Evolutionary conservation across 2,888 invertebrate species (phyloP).

Genomic region (Meandrusa payeni): DNA sequence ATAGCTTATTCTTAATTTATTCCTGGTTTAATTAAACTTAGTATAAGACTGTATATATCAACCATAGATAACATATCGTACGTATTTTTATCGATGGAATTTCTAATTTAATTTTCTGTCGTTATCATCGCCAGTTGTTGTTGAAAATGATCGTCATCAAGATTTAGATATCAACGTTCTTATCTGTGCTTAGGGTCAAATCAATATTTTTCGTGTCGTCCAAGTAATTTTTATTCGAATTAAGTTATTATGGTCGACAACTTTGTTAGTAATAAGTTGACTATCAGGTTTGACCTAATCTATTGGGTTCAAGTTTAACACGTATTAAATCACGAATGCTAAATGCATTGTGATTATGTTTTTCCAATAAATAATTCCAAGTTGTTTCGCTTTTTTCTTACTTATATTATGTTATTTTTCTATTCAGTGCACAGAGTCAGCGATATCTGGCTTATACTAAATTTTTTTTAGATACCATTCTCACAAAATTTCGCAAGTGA

Average conservation of each 20-base stretch:
- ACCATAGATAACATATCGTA: too few species aligned
- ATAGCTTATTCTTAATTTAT: too few species aligned
- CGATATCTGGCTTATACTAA: too few species aligned
- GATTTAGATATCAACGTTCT: constrained; percentile 5
- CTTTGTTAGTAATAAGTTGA: constrained; percentile 10
- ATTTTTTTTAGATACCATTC: too few species aligned
- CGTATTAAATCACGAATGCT: constrained; percentile 1
- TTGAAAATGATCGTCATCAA: background rate
- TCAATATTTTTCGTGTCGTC: constrained; percentile 9
- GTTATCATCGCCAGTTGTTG: background rate
- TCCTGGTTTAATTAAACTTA: too few species aligned
- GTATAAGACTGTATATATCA: too few species aligned
- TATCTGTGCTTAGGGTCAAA: constrained; percentile 18
- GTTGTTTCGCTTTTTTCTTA: background rate
- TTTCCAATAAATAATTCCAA: background rate
- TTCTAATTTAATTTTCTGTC: background rate
- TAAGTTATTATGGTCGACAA: constrained; percentile 20
- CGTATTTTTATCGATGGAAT: constrained; percentile 1
- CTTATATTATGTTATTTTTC: too few species aligned
- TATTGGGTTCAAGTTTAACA: constrained; percentile 13
- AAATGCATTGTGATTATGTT: background rate
- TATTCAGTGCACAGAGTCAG: too few species aligned
- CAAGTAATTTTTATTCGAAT: constrained; percentile 13
- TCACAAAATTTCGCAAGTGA: too few species aligned
- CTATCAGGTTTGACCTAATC: constrained; percentile 13